Evolutionary conservation across 1,140 invertebrate species (phyloP).

Genomic region (Pogonognathellus flavescens): DNA sequence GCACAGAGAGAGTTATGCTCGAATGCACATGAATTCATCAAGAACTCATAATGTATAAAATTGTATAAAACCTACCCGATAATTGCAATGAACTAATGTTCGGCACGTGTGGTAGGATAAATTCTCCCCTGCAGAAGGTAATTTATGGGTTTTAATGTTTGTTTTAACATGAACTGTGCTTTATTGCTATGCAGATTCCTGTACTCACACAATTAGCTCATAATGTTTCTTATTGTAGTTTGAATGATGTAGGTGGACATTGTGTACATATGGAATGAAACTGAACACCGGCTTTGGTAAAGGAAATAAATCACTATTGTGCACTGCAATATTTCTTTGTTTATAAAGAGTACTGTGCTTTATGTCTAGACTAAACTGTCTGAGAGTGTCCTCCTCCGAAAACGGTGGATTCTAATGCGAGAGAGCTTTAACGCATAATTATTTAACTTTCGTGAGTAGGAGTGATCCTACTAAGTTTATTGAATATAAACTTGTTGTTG

Average conservation of each 20-base stretch:
- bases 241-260: not conserved
- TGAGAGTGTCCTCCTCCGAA: not conserved
- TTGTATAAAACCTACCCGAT: no score
- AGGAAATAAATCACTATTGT: constrained; percentile 33
- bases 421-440: constrained; percentile 22
- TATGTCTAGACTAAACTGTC: not conserved
- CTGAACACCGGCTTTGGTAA: constrained; percentile 27
- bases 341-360: not conserved
- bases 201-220: not conserved
- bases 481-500: constrained; percentile 38
- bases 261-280: constrained; percentile 18
- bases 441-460: constrained; percentile 41
- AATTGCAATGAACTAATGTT: not conserved
- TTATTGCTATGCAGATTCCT: constrained; percentile 14
- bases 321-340: not conserved
- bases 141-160: no score
- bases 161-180: not conserved
- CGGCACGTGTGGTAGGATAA: not conserved
- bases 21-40: no score
- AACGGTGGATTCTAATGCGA: constrained; percentile 3
- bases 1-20: no score
- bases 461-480: constrained; percentile 37
- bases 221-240: not conserved
- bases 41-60: no score
- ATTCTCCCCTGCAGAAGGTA: no score